Conservation (phyloP, 1,140 invertebrate species). For the Neuroterus valhalla region DNA sequence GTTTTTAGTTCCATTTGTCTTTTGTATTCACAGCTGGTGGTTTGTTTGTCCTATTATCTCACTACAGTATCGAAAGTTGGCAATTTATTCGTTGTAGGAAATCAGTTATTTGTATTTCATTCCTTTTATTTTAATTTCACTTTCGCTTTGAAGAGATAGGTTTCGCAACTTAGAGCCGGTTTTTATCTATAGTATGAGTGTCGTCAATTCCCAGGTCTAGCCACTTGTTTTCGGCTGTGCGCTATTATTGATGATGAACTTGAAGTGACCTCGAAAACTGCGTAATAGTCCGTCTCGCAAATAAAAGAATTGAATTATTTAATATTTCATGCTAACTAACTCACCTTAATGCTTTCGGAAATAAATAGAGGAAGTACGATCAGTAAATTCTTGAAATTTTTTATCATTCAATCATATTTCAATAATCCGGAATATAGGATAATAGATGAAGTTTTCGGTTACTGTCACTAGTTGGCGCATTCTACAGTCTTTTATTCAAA, state of each 20-base stretch:
- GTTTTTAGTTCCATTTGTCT: too few relatives aligned
- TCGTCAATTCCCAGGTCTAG: constrained; percentile 70
- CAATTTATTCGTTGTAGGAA: too few relatives aligned
- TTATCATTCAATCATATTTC: background rate
- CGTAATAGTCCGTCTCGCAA: constrained; percentile 52
- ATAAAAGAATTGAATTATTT: constrained; percentile 1
- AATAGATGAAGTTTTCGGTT: background rate
- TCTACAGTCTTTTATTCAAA: background rate
- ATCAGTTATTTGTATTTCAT: too few relatives aligned
- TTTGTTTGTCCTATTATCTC: too few relatives aligned
- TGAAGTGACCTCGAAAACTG: constrained; percentile 70
- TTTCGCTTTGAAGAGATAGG: too few relatives aligned
- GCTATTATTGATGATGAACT: constrained; percentile 75
- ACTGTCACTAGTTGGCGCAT: constrained; percentile 19
- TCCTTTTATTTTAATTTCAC: too few relatives aligned
- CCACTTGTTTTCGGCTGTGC: constrained; percentile 69
- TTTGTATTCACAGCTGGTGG: too few relatives aligned
- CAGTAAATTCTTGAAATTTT: background rate
- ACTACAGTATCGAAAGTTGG: too few relatives aligned
- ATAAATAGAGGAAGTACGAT: background rate
- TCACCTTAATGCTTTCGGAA: background rate
- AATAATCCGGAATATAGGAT: background rate
- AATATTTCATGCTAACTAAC: background rate
- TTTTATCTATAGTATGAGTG: constrained; percentile 57
- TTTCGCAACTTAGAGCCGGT: background rate